Base-by-base conservation (phyloP, 1,140 invertebrate genomes). In the Drosophila eugracilis region DNA sequence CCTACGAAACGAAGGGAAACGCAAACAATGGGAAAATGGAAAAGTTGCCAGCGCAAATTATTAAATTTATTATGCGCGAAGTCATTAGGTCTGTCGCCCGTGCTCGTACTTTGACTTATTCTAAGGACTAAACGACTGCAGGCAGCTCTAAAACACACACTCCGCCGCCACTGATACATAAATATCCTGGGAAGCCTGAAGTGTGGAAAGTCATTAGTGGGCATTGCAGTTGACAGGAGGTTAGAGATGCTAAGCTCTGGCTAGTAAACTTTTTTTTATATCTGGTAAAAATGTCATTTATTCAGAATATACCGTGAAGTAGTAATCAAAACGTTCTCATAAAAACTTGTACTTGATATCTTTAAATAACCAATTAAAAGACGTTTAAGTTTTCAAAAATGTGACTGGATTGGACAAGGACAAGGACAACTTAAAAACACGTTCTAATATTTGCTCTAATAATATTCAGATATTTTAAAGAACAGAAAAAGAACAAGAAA, bases 61-160 rank as follows among this genome's bases (percentile, higher is more conserved):
- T 73, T 66, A 48, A 70, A 79, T 80, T 75, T 86, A 80, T 75
- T 66, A 59, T 77, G 53, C 67, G 48, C 47, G 65, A 70, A 76
- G 65, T 80, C 67, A 74, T 77, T 80, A 60, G 58, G 39, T 21
- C n/a, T 52, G 48, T 79, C 55, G 55, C 55, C 37, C 22, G 22
- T 42, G 6, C 54, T 47, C 41, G 12, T 41, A 59, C 37, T 66
- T 53, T 66, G 48, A 66, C 44, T 37, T 53, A 58, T 48, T 60
- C 36, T 34, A 12, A 17, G 60, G 36, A 50, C 60, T 53, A 53
- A 44, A 26, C 37, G 36, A 41, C 30, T 36, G 26, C 24, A 32
- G 19, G 21, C 26, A 47, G 44, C 44, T 28, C 44, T 15, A 28
- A 15, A 26, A 32, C 26, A 52, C 58, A 36, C 21, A 32, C 30